A percentile compares a stretch with the other conserved stretches of the same genome.
phyloP scores from a whole-genome alignment of 2,797 vertebrate species.

The Loriculus beryllinus region DNA sequence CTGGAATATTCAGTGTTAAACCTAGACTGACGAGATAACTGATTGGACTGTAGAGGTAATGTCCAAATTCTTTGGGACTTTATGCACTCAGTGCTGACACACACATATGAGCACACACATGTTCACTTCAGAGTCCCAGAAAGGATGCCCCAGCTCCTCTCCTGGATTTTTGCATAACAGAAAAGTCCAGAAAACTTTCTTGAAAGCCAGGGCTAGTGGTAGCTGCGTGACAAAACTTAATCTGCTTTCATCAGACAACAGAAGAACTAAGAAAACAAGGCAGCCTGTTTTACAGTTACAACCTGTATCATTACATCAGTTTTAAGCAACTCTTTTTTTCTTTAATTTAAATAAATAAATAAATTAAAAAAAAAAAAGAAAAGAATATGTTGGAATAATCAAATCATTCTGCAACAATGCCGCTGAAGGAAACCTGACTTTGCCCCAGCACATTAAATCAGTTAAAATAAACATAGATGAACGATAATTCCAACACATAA shows the following conservation, averaged over 20 bases:
- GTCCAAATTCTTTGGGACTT: neutral
- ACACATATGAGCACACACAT: rapidly evolving
- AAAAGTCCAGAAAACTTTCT: neutral
- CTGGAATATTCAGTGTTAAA: neutral
- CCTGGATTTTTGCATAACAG: neutral
- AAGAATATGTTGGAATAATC: neutral
- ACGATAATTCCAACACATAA: neutral
- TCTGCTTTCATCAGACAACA: neutral
- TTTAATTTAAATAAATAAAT: neutral
- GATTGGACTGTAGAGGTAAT: neutral
- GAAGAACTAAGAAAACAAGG: neutral
- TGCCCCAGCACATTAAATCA: neutral
- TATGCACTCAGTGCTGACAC: neutral
- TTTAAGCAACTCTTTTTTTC: neutral
- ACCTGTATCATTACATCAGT: neutral
- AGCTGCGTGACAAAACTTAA: neutral
- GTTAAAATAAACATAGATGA: neutral
- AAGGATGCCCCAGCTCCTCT: neutral
- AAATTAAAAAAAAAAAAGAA: neutral
- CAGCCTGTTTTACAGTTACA: neutral
- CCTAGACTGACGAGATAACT: neutral
- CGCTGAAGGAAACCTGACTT: neutral
- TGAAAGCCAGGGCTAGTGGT: neutral
- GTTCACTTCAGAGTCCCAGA: neutral
- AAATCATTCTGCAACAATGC: neutral